Conservation (phyloP, 2,888 invertebrate species). For the Ophioninae sp. region DNA sequence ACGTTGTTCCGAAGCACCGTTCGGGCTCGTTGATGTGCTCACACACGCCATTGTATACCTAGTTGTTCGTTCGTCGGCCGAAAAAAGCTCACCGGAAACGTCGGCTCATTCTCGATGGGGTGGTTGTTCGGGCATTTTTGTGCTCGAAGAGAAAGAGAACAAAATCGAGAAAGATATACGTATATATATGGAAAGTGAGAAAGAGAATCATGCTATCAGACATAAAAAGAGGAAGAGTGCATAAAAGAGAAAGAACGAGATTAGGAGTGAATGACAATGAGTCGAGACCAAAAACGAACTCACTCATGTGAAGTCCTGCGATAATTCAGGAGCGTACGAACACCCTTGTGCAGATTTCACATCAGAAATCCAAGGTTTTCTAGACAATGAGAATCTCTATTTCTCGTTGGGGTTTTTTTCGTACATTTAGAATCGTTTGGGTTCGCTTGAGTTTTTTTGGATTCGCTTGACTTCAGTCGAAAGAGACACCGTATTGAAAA, state of each 20-base stretch:
- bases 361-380: not conserved
- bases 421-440: too few species aligned
- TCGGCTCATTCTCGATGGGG: slow-evolving; percentile 55
- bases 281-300: not conserved
- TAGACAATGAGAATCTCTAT: not conserved
- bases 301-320: not conserved
- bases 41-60: slow-evolving; percentile 57
- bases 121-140: slow-evolving; percentile 46
- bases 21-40: slow-evolving; percentile 45
- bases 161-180: not conserved
- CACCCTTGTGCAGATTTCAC: not conserved
- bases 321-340: not conserved
- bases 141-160: not conserved
- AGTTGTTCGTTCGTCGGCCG: slow-evolving; percentile 43
- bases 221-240: not conserved
- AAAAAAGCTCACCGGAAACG: slow-evolving; percentile 57
- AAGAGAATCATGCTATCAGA: not conserved
- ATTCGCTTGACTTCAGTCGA: too few species aligned
- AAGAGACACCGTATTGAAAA: too few species aligned
- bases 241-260: slow-evolving; percentile 2
- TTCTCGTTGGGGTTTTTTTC: not conserved
- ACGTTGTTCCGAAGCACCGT: not conserved
- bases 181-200: not conserved
- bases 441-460: too few species aligned
- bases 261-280: slow-evolving; percentile 3